phyloP scores from a whole-genome alignment of 2,113 vertebrate species.

The Heptranchias perlo region DNA sequence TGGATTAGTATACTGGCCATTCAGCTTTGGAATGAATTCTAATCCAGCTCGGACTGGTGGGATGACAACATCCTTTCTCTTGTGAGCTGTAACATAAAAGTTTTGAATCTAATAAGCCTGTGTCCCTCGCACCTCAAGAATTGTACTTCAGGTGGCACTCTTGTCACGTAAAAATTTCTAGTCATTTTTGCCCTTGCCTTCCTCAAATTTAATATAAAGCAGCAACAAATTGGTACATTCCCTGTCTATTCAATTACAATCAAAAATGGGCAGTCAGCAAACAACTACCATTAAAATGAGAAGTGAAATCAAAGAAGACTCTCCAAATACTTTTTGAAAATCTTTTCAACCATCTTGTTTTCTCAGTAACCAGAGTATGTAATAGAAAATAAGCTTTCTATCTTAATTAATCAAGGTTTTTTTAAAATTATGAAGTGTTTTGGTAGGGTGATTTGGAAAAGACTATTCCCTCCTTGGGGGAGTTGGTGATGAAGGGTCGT shows the following conservation, averaged over 20 bases:
- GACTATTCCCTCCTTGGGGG: too few relatives aligned
- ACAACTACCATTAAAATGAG: background rate
- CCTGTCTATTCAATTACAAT: background rate
- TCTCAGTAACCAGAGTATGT: background rate
- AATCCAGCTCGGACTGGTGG: background rate
- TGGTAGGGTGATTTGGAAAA: too few relatives aligned
- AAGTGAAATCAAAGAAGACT: background rate
- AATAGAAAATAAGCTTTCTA: background rate
- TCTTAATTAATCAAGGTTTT: background rate
- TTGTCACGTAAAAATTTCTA: background rate
- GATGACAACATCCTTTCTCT: background rate
- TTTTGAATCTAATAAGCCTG: background rate
- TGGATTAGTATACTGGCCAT: background rate
- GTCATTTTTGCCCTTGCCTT: background rate
- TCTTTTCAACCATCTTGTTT: background rate
- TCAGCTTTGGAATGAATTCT: background rate
- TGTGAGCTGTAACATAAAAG: background rate
- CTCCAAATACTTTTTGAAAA: background rate
- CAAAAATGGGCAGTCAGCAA: background rate
- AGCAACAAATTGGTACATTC: background rate
- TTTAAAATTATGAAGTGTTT: background rate
- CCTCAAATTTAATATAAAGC: background rate
- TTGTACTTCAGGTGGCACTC: background rate
- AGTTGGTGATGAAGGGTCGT: background rate
- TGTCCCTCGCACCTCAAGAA: background rate